Evolutionary conservation across 2,888 invertebrate genomes (phyloP), one percentile per base, ranked within the genome.

Genomic region (Muschampia plurimacula): DNA sequence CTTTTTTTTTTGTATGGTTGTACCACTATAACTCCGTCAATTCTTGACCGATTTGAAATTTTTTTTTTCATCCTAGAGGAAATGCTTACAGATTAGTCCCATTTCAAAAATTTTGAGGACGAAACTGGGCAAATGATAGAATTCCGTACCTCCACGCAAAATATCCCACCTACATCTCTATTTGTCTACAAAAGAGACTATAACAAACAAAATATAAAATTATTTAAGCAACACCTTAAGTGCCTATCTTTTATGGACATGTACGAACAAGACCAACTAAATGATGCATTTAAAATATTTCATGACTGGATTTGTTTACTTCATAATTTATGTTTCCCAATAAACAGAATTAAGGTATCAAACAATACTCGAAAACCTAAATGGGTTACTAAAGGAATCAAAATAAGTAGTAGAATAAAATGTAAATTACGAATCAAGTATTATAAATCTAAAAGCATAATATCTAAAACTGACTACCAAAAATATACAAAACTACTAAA

Each of bases 321-420:
- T 0, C 49, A 60, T 39, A 69, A 62, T 39, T 13, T 69, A 2
- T 69, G 69, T 28, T 69, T 60, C 9, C 69, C 69, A 7, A 10
- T 62, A 7, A 69, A 32, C 13, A 62, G 10, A 62, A 49, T 69
- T 7, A 69, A 36, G 12, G 12, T 49, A 1, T 22, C 6, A 7
- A 36, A 5, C 2, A 28, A 22, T 5, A 39, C 15, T 15, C 9
- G 13, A 39, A 60, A 49, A 15, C 49, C 52, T 2, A 69, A 69
- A n/a, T 69, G 69, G 69, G 39, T 69, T 3, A 32, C 69, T 6
- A 62, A 13, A 15, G 69, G 69, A 0, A 44, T 69, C 5, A 62
- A 39, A 59, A 36, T 22, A 36, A 46, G 49, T 10, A 59, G 67
- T 41, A 44, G 46, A 32, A 41, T 32, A 5, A 67, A 59, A 44